Base-by-base conservation (phyloP, 2,888 invertebrate species). In the Thymelicus lineola region DNA sequence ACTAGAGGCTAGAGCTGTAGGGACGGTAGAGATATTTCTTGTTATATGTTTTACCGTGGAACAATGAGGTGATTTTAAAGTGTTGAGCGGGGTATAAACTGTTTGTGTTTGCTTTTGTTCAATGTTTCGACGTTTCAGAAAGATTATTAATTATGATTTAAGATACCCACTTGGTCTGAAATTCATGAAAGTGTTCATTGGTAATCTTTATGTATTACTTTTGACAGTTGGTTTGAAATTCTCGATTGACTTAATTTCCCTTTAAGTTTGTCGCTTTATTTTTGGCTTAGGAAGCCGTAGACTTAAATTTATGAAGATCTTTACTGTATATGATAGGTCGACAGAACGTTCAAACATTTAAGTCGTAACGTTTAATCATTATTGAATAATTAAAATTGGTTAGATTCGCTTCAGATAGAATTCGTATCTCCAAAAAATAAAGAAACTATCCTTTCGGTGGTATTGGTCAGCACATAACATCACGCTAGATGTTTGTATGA, bases 1-100 rank as follows among this genome's bases (percentile, higher is more conserved):
- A 60, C 55, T 50, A 48, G 62, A 57, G n/a, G n/a, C n/a, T n/a
- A n/a, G 35, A 57, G 53, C 61, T 45, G 55, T 15, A 46, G 61
- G 57, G 17, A 20, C 36, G 7, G 5, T 12, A 61, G 17, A 53
- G 14, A 45, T 61, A 61, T 61, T 55, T 61, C 55, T 36, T 50
- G 63, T 38, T 12, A 36, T 36, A 17, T 53, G 36, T 63, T 14
- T 36, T 50, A 62, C 62, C 2, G 36, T 50, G 50, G 50, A 50
- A 50, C 62, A 62, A 58, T 7, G 38, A 35, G 38, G 38, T 35
- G n/a, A 38, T 53, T 63, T 53, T 38, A 36, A 12, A 7, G 48
- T 15, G n/a, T 36, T 62, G 36, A 62, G 12, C 46, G 15, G 35
- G n/a, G 17, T 7, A 53, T 50, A 50, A 35, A 38, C 50, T 15